These are phyloP conservation scores for Scrobipalpa atriplicella DNA, from an alignment of 2,888 invertebrate genomes.

Conservation along the genomic window DNA sequence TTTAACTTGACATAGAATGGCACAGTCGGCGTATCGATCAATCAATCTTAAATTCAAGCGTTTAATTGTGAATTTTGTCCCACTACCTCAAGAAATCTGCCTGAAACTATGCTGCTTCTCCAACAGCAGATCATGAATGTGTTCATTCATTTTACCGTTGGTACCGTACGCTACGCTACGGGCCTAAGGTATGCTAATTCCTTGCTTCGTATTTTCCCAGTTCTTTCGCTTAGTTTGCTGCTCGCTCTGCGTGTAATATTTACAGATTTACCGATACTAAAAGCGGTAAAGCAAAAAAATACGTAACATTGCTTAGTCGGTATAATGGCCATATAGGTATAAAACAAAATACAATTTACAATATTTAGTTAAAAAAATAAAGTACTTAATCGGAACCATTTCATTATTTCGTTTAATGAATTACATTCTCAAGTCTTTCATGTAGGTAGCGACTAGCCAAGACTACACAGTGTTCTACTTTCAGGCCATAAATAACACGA, in stretches of 20 bases:
- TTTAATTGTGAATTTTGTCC: too few species aligned
- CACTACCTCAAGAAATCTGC: too few species aligned
- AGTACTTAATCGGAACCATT: background rate
- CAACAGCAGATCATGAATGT: slow-evolving; percentile 30
- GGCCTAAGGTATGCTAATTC: slow-evolving; percentile 11
- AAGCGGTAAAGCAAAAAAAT: background rate
- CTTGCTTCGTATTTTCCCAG: slow-evolving; percentile 6
- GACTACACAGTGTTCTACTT: slow-evolving; percentile 20
- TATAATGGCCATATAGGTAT: background rate
- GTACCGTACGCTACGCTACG: slow-evolving; percentile 27
- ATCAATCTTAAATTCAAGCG: too few species aligned
- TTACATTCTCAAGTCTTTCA: too few species aligned
- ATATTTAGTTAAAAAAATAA: too few species aligned
- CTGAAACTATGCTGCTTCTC: background rate
- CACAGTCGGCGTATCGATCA: too few species aligned
- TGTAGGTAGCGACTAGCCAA: background rate
- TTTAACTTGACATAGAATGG: too few species aligned
- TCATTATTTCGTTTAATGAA: too few species aligned
- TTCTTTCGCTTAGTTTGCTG: slow-evolving; percentile 17
- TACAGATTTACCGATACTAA: background rate
- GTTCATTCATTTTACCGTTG: slow-evolving; percentile 45
- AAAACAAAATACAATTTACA: too few species aligned
- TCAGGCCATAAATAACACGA: slow-evolving; percentile 27
- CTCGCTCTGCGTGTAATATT: slow-evolving; percentile 8
- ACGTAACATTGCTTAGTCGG: background rate